phyloP scores from a whole-genome alignment of 2,797 vertebrate genomes.

The Halcyon badia region DNA sequence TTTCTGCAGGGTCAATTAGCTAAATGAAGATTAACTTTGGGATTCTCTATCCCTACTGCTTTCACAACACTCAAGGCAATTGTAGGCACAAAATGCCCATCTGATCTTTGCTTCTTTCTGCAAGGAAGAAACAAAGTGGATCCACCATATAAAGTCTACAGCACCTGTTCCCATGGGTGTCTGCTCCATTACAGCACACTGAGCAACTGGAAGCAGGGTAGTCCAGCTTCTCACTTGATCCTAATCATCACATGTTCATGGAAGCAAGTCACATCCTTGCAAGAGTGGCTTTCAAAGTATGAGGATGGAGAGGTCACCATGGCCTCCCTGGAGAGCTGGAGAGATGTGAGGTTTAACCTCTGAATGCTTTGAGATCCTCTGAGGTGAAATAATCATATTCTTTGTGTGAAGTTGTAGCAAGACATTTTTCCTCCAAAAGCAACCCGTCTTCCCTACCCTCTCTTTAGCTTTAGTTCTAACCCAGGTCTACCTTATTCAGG shows the following conservation, averaged over 20 bases:
- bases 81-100: background rate
- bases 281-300: background rate
- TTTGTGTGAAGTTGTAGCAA: background rate
- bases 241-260: background rate
- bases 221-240: background rate
- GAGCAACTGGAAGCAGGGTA: background rate
- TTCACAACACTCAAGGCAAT: background rate
- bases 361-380: background rate
- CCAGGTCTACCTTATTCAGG: background rate
- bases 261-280: background rate
- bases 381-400: background rate
- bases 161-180: background rate
- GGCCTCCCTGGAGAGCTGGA: background rate
- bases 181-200: background rate
- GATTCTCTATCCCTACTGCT: background rate
- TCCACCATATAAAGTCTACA: background rate
- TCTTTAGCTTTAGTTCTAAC: background rate
- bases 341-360: background rate
- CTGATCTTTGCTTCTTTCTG: background rate
- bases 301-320: fast-evolving
- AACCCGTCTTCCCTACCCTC: background rate
- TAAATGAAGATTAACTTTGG: background rate
- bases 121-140: background rate
- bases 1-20: background rate
- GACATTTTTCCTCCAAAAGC: background rate